Conservation (phyloP, 2,888 invertebrate species). For the Plemyria rubiginata region DNA sequence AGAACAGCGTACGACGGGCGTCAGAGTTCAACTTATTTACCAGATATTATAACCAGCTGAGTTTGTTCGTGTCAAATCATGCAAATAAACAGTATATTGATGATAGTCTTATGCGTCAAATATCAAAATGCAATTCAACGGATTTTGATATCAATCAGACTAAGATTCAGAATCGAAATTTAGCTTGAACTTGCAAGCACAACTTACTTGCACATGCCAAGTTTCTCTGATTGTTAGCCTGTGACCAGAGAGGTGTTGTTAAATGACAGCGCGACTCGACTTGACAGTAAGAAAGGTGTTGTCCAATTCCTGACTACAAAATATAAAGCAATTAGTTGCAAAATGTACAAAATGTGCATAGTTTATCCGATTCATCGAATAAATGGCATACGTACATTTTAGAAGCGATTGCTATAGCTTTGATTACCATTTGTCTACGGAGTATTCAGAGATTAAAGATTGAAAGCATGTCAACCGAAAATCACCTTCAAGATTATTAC, state of each 20-base stretch:
- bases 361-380: neutral
- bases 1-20: too few species aligned
- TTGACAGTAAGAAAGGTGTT: neutral
- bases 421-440: too few species aligned
- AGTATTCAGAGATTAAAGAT: too few species aligned
- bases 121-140: neutral
- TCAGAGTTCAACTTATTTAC: neutral
- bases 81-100: neutral
- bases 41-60: neutral
- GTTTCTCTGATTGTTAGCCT: neutral
- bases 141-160: neutral
- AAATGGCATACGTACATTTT: neutral
- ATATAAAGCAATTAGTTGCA: neutral
- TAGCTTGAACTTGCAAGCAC: too few species aligned
- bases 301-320: neutral
- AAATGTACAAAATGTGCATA: neutral
- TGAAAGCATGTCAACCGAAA: too few species aligned
- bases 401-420: too few species aligned
- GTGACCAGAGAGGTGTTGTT: neutral
- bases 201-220: too few species aligned
- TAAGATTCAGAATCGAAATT: too few species aligned
- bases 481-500: too few species aligned
- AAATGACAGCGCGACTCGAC: neutral
- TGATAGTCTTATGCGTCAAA: neutral
- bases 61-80: neutral